These are phyloP conservation scores for Troides helena DNA, from an alignment of 2,888 invertebrate genomes.

Conservation along the genomic window DNA sequence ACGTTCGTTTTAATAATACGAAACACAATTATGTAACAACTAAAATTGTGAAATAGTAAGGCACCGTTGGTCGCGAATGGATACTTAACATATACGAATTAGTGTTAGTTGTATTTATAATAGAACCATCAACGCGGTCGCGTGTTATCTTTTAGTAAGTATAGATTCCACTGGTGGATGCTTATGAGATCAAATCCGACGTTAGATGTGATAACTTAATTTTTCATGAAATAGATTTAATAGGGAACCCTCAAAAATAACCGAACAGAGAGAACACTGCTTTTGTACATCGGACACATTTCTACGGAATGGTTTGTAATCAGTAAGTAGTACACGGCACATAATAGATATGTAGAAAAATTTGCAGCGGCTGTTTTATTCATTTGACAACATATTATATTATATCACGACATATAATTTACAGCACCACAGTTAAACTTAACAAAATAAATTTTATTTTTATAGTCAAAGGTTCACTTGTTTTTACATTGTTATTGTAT, in stretches of 20 bases:
- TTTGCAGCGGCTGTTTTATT: background rate
- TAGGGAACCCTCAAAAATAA: background rate
- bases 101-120: conserved; percentile 35
- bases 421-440: conserved; percentile 18
- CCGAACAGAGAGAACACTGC: background rate
- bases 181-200: conserved; percentile 76
- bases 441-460: conserved; percentile 15
- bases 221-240: conserved; percentile 24
- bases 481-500: background rate
- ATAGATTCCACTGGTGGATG: conserved; percentile 72
- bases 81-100: conserved; percentile 39
- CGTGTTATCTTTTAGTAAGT: conserved; percentile 35
- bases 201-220: conserved; percentile 43
- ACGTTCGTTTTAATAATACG: conserved; percentile 21
- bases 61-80: conserved; percentile 68
- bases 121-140: conserved; percentile 44
- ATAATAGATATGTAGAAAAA: background rate
- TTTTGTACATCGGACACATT: conserved; percentile 14
- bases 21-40: conserved; percentile 34
- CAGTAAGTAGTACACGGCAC: background rate
- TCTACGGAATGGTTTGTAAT: conserved; percentile 11
- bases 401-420: conserved; percentile 11
- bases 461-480: background rate
- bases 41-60: conserved; percentile 50
- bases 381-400: background rate